Conservation (phyloP, 2,797 vertebrate species). For the Catharus ustulatus region DNA sequence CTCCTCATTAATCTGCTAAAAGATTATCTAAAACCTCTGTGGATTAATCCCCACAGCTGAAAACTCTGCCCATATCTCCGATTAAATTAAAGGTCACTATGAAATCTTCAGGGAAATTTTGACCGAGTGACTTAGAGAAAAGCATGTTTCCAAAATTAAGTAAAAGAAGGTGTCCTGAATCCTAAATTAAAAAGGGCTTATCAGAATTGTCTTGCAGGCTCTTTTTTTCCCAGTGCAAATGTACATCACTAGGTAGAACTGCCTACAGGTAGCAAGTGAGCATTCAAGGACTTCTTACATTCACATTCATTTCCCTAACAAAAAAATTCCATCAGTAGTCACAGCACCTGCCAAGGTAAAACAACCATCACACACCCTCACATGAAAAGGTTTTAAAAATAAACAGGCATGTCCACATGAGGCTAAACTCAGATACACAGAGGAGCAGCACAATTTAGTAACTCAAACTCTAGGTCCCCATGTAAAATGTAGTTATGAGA, state of each 20-base stretch:
- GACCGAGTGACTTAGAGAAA: neutral
- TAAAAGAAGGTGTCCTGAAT: neutral
- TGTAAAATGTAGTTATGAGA: neutral
- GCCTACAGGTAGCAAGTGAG: neutral
- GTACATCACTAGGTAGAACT: neutral
- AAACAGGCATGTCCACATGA: neutral
- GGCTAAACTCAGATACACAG: neutral
- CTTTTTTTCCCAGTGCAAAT: neutral
- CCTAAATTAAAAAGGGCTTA: neutral
- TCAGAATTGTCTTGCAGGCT: neutral
- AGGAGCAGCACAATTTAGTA: neutral
- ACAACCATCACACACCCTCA: neutral
- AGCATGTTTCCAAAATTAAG: neutral
- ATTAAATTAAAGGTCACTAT: conserved; percentile 34
- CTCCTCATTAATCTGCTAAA: conserved; percentile 34
- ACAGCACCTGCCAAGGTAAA: neutral
- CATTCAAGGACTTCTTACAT: neutral
- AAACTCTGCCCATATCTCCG: neutral
- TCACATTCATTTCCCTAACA: neutral
- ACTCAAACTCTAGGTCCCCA: neutral
- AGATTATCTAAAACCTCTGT: conserved; percentile 22
- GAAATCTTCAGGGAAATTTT: neutral
- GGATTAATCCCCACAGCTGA: neutral
- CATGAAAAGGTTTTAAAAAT: neutral
- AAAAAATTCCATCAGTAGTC: neutral